Evolutionary conservation across 2,113 vertebrate species (phyloP).

Genomic region (Zapornia atra): DNA sequence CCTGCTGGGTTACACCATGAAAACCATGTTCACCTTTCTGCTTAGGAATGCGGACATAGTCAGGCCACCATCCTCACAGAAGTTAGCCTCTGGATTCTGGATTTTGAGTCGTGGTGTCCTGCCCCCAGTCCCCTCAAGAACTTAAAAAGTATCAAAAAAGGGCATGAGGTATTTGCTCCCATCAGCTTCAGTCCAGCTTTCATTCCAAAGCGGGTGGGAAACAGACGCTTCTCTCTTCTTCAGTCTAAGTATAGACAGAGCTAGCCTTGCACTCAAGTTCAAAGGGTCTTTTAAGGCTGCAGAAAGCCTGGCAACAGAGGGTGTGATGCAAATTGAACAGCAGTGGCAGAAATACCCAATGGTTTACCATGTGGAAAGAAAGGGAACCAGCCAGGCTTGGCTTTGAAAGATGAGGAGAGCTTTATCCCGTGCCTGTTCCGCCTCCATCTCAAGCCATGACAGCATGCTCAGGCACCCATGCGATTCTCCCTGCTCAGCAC

Average conservation of each 20-base stretch:
- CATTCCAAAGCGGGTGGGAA: neutral
- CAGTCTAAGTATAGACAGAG: neutral
- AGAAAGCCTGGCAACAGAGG: neutral
- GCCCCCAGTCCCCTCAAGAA: neutral
- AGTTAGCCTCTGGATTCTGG: neutral
- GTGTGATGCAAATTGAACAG: slow-evolving; percentile 17
- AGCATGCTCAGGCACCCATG: neutral
- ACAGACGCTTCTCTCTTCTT: slow-evolving; percentile 2
- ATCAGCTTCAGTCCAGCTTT: neutral
- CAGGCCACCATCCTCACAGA: neutral
- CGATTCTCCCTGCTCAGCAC: neutral
- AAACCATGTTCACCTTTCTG: neutral
- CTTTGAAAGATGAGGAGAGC: slow-evolving; percentile 5
- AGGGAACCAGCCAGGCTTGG: neutral
- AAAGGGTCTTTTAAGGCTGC: slow-evolving; percentile 15
- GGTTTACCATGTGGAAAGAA: neutral
- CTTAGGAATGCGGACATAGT: neutral
- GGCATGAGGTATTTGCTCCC: neutral
- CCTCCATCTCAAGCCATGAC: neutral
- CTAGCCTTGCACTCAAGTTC: neutral
- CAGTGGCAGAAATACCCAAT: neutral
- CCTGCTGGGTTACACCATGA: too few species aligned
- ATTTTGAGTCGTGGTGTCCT: neutral
- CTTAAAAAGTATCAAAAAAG: neutral
- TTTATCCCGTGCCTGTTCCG: neutral